A percentile compares a stretch with the other conserved stretches of the same genome.
Evolutionary conservation across 35 echinoderm and acorn worm genomes (phyloP).

Genomic region (Stichopus chloronotus): DNA sequence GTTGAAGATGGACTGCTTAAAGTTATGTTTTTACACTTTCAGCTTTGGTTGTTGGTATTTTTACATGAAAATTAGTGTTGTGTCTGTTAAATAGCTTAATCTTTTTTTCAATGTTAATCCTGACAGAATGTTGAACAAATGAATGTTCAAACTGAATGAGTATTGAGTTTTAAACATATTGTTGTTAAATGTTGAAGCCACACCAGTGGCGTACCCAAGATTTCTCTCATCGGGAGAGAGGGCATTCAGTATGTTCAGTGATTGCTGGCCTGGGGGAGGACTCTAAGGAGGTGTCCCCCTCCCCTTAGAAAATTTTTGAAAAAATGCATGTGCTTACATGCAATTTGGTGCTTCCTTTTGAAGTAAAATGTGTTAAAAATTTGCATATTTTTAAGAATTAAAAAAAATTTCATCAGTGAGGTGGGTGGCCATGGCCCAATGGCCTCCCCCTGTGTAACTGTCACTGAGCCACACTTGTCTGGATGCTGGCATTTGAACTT

Average conservation of each 20-base stretch:
- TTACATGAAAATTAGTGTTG: background rate
- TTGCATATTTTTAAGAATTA: background rate
- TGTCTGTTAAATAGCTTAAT: too few relatives aligned
- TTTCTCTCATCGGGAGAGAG: background rate
- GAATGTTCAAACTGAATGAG: too few relatives aligned
- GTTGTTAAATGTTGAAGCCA: too few relatives aligned
- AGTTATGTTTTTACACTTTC: constrained; percentile 10
- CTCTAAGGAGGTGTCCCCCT: background rate
- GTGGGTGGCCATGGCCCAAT: background rate
- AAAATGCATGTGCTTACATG: constrained; percentile 25
- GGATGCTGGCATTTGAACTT: background rate
- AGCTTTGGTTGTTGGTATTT: constrained; percentile 9
- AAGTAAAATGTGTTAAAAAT: background rate
- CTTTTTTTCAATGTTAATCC: too few relatives aligned
- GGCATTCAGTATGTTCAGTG: constrained; percentile 23
- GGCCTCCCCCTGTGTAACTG: background rate
- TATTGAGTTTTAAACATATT: too few relatives aligned
- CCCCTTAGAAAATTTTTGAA: background rate
- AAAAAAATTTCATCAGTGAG: constrained; percentile 1
- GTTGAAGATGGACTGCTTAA: background rate
- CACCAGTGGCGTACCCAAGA: too few relatives aligned
- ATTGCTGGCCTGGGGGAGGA: constrained; percentile 15
- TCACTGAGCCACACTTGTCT: background rate
- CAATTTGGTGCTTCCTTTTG: constrained; percentile 18
- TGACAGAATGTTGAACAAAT: too few relatives aligned